A percentile compares a stretch with the other conserved stretches of the same genome.
phyloP scores from a whole-genome alignment of 2,888 invertebrate species.

The Amphipoea lucens region DNA sequence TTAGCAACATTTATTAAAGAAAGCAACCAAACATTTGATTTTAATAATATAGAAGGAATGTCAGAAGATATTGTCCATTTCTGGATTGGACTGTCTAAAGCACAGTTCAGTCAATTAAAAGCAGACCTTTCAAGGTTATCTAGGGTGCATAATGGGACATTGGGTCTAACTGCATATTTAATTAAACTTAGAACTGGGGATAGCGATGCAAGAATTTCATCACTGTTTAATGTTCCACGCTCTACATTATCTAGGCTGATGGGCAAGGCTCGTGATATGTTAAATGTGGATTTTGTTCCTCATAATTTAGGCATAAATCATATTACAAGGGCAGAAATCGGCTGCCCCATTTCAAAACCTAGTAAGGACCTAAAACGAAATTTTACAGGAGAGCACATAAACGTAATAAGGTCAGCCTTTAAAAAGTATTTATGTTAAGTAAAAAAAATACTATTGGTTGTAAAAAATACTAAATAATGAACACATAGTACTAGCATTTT shows the following conservation, averaged over 20 bases:
- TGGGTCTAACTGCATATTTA: neutral
- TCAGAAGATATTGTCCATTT: neutral
- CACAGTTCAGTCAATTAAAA: neutral
- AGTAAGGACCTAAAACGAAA: too few relatives aligned
- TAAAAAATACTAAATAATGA: too few relatives aligned
- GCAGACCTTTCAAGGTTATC: neutral
- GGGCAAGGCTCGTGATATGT: neutral
- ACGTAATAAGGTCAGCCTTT: too few relatives aligned
- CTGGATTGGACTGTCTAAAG: constrained; percentile 4
- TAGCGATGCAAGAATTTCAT: neutral
- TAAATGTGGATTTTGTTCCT: neutral
- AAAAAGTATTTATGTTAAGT: too few relatives aligned
- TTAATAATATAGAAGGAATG: neutral
- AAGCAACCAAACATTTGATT: neutral
- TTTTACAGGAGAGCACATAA: too few relatives aligned
- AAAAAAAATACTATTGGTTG: too few relatives aligned
- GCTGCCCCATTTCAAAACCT: too few relatives aligned
- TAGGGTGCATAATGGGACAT: neutral
- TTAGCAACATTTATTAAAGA: neutral
- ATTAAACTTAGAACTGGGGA: constrained; percentile 7
- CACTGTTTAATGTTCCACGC: neutral
- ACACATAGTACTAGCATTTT: too few relatives aligned
- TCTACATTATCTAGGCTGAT: neutral
- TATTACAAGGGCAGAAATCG: neutral
- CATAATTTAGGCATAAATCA: neutral